A percentile compares a stretch with the other conserved stretches of the same genome.
phyloP scores from a whole-genome alignment of 1,140 invertebrate genomes.

The Chrysoperla carnea region DNA sequence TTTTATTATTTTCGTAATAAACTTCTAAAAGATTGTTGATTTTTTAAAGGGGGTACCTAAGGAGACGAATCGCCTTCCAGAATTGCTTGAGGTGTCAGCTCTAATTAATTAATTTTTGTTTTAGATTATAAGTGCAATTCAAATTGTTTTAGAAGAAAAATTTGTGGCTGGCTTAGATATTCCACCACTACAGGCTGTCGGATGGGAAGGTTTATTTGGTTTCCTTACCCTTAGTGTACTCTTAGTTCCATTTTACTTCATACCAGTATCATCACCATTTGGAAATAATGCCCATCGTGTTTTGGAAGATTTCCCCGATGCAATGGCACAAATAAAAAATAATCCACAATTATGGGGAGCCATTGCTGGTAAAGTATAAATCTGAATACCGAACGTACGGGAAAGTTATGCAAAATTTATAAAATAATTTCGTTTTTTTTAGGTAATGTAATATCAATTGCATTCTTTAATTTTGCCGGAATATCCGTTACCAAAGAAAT shows the following conservation, averaged over 20 bases:
- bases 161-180: conserved; percentile 69
- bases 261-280: conserved; percentile 55
- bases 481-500: conserved; percentile 91
- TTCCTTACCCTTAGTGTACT: conserved; percentile 54
- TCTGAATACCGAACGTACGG: conserved; percentile 6
- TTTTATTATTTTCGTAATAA: too few relatives aligned
- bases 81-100: too few relatives aligned
- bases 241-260: conserved; percentile 73
- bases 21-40: too few relatives aligned
- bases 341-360: conserved; percentile 42
- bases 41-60: too few relatives aligned
- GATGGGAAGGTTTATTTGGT: conserved; percentile 90
- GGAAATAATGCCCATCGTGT: conserved; percentile 56
- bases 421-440: conserved; percentile 13
- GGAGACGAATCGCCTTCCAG: too few relatives aligned
- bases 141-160: conserved; percentile 93
- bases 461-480: conserved; percentile 93
- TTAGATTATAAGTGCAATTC: conserved; percentile 63
- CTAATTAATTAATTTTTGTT: neutral
- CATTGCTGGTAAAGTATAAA: conserved; percentile 46
- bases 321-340: conserved; percentile 61
- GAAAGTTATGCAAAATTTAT: neutral
- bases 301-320: conserved; percentile 74
- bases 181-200: conserved; percentile 64
- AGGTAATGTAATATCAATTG: conserved; percentile 82